A percentile compares a stretch with the other conserved stretches of the same genome.
These are phyloP conservation scores for Montipora efflorescens DNA, from an alignment of 64 coral and sea anemone genomes.

Conservation along the genomic window DNA sequence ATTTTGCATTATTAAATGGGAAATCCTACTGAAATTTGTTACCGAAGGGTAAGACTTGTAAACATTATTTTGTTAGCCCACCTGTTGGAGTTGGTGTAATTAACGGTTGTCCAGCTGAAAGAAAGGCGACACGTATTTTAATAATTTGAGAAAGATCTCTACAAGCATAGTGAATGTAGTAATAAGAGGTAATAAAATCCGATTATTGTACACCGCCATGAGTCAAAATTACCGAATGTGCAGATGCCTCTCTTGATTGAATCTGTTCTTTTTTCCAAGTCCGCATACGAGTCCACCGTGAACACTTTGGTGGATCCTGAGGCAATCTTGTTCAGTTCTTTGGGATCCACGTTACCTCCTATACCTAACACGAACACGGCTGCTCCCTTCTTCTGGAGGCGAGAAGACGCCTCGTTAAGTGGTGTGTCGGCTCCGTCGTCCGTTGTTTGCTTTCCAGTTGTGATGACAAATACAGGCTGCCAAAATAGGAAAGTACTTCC, in stretches of 20 bases:
- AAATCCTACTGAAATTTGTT: too few relatives aligned
- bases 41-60: too few relatives aligned
- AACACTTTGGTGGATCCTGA: slow-evolving; percentile 1
- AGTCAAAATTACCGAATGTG: not conserved
- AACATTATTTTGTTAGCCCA: too few relatives aligned
- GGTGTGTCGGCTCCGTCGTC: not conserved
- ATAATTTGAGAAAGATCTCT: too few relatives aligned
- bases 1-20: too few relatives aligned
- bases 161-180: too few relatives aligned
- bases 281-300: slow-evolving; percentile 9
- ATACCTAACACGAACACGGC: slow-evolving; percentile 52
- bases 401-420: slow-evolving; percentile 2
- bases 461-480: slow-evolving; percentile 48
- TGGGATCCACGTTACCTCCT: slow-evolving; percentile 2
- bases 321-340: slow-evolving; percentile 41
- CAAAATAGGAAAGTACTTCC: not conserved
- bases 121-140: too few relatives aligned
- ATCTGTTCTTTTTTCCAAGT: not conserved
- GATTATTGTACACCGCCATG: too few relatives aligned
- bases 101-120: too few relatives aligned
- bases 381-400: not conserved
- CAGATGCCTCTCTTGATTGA: slow-evolving; percentile 4
- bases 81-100: too few relatives aligned
- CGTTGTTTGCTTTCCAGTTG: slow-evolving; percentile 62
- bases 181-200: too few relatives aligned